Base-by-base conservation (phyloP, 1,140 invertebrate genomes). In the Mesaphorura yosii region DNA sequence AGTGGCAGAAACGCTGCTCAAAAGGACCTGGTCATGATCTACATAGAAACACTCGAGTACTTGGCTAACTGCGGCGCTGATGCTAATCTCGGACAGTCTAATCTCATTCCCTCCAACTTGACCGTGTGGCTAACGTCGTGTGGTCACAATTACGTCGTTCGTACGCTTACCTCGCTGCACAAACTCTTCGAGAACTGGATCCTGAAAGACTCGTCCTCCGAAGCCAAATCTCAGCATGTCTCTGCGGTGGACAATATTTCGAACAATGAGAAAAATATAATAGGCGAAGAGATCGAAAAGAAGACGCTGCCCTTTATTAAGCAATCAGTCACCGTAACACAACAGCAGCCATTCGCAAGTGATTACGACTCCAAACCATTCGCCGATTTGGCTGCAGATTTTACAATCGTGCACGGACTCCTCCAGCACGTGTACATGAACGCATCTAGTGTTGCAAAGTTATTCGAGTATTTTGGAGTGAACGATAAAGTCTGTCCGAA, bases 361-460 rank as follows among this genome's bases (percentile, higher is more conserved):
- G n/a, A n/a, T 7, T 45, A 28, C 3, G 55, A 57, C 27, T 20
- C 52, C 4, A 27, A 57, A 40, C 49, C 55, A 6, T 15, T 52
- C 7, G 49, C 49, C 7, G 17, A 34, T 40, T 23, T 57, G 5
- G 55, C 55, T 3, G 44, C 20, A 14, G 50, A 57, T 26, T 29
- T 57, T 10, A 57, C 55, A 10, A 3, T 50, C 7, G 4, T 22
- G 20, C 10, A 34, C n/a, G n/a, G 17, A n/a, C n/a, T n/a, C n/a
- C n/a, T n/a, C n/a, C n/a, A n/a, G n/a, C n/a, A n/a, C 5, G 38
- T 22, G 7, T 42, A 19, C 4, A 6, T 5, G 37, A 48, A 34
- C 23, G 12, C 15, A 5, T 15, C 10, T 10, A 15, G 15, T 5
- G 25, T 26, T 1, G 26, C n/a, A 2, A 47, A 47, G 19, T 42